Evolutionary conservation across 2,797 vertebrate genomes (phyloP).

Genomic region (Neopelma chrysocephalum): DNA sequence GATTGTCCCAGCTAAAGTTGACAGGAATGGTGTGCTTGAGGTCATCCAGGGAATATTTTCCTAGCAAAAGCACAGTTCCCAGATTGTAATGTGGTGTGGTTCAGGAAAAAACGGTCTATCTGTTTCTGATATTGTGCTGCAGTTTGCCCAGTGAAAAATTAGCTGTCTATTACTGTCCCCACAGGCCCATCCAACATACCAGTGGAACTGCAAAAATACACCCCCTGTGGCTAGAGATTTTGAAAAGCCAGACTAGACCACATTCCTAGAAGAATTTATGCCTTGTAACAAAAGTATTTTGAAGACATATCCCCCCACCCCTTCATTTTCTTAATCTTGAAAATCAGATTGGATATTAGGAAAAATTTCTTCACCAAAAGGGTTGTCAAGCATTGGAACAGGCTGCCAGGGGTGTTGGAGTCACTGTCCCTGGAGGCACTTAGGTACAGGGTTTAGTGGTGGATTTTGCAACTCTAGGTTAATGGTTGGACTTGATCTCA

Average conservation of each 20-base stretch:
- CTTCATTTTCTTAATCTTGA: fast-evolving
- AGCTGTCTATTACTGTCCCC: not conserved
- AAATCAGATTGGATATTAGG: not conserved
- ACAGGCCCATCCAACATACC: not conserved
- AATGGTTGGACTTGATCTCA: not conserved
- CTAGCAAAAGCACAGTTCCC: not conserved
- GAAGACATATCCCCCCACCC: not conserved
- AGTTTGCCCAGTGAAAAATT: not conserved
- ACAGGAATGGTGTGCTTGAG: not conserved
- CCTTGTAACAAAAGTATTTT: not conserved
- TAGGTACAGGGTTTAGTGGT: not conserved
- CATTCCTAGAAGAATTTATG: not conserved
- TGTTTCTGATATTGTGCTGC: not conserved
- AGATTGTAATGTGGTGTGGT: not conserved
- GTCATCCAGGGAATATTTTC: not conserved
- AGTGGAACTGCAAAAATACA: not conserved
- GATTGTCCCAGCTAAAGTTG: not conserved
- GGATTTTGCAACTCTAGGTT: not conserved
- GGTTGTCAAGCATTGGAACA: not conserved
- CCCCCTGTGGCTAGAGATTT: not conserved
- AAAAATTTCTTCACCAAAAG: not conserved
- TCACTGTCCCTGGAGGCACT: not conserved
- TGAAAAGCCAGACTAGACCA: not conserved
- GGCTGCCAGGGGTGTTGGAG: too few species aligned
- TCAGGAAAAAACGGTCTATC: not conserved